Base-by-base conservation (phyloP, 2,888 invertebrate species). In the Rhagonycha lutea region DNA sequence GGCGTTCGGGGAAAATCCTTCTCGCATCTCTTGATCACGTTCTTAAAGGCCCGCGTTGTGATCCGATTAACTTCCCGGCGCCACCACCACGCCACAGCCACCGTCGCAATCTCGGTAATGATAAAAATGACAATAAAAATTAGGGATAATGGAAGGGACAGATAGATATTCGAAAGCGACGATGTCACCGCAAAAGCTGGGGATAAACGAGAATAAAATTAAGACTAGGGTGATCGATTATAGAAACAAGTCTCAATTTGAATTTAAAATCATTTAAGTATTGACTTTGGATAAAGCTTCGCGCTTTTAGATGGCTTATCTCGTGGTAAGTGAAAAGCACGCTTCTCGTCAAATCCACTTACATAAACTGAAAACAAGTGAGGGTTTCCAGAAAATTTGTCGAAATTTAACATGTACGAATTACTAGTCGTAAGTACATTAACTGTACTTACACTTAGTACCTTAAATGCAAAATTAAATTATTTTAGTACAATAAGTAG, bases 151-250 rank as follows among this genome's bases (percentile, higher is more conserved):
- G 86, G 82, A 83, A 81, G 82, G 81, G 80, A 81, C 79, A 80
- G 82, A 79, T 80, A 79, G 82, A 79, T 80, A 79, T 80, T 78
- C 74, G 68, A 62, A 70, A 72, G 75, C 75, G 74, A 73, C 69
- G 76, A 77, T 78, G 73, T 77, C 78, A 76, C 76, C 73, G 70
- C 72, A 69, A 73, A 68, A 76, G 77, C 73, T 70, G 67, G 70
- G 79, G 85, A 86, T 85, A 85, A 86, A 83, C 89, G 89, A 88
- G 90, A 91, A 91, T 91, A 90, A 91, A 91, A 91, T 91, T 91
- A 91, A 65, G 90, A 89, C 89, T 89, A 89, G 90, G 90, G 91
- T 91, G 90, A 91, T 91, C 91, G 90, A 91, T 91, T 91, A 91
- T 90, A 90, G 90, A 90, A 90, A 90, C 82, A 82, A 82, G 79